Conservation (phyloP, 1,140 invertebrate species). For the Drosophila bifasciata region DNA sequence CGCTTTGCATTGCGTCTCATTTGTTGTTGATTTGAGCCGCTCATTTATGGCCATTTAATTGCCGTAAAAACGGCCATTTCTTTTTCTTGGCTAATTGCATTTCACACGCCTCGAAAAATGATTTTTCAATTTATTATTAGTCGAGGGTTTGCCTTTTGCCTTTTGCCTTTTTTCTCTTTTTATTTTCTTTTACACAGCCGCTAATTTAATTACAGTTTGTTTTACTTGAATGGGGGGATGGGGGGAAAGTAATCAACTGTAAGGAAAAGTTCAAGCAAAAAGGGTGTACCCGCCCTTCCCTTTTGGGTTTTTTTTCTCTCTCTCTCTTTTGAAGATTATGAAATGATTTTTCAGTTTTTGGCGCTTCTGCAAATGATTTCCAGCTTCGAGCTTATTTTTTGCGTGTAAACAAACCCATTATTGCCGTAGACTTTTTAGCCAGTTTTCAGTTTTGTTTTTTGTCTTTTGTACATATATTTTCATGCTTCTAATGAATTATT, state of each 20-base stretch:
- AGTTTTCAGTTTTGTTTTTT: conserved; percentile 7
- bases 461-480: conserved; percentile 17
- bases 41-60: conserved; percentile 59
- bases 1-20: conserved; percentile 11
- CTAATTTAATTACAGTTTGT: conserved; percentile 67
- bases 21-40: conserved; percentile 26
- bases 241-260: conserved; percentile 40
- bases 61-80: conserved; percentile 22
- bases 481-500: conserved; percentile 63
- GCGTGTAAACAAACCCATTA: conserved; percentile 74
- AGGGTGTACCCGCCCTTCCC: conserved; percentile 55
- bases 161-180: conserved; percentile 59
- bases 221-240: conserved; percentile 39
- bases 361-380: conserved; percentile 26
- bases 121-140: conserved; percentile 39
- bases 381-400: conserved; percentile 20
- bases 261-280: conserved; percentile 29
- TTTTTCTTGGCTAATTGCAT: conserved; percentile 53
- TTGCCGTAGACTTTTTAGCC: conserved; percentile 41
- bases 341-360: conserved; percentile 51
- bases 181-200: conserved; percentile 13
- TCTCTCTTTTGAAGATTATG: conserved; percentile 29
- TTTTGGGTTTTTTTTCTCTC: conserved; percentile 24
- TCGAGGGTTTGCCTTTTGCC: conserved; percentile 18
- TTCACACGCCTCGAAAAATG: conserved; percentile 56